A percentile compares a stretch with the other conserved stretches of the same genome.
phyloP scores from a whole-genome alignment of 2,797 vertebrate genomes.

The Onychomys arenicola region DNA sequence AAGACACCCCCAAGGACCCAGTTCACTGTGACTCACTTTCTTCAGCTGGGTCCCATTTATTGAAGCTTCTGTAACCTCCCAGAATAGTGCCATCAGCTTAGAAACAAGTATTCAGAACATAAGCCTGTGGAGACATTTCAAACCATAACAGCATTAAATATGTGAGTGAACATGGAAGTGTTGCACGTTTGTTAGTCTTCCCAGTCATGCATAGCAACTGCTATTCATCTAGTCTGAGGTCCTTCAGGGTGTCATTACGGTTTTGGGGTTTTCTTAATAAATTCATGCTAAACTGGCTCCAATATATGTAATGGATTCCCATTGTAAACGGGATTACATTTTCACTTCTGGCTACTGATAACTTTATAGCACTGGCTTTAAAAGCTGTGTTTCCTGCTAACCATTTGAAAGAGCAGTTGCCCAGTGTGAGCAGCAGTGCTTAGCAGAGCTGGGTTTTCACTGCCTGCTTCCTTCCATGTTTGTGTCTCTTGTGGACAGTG shows the following conservation, averaged over 20 bases:
- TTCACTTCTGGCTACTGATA: constrained; percentile 31
- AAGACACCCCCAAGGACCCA: neutral
- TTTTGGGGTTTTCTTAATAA: constrained; percentile 43
- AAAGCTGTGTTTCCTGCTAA: constrained; percentile 32
- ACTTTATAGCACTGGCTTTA: constrained; percentile 19
- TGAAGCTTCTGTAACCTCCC: neutral
- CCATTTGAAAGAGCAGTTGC: constrained; percentile 49
- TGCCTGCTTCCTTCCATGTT: constrained; percentile 56
- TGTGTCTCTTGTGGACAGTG: constrained; percentile 53
- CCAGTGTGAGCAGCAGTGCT: constrained; percentile 9
- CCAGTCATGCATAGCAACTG: neutral
- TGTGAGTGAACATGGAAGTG: neutral
- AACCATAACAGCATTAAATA: neutral
- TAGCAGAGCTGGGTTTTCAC: constrained; percentile 59
- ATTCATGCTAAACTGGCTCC: constrained; percentile 23
- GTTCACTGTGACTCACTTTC: neutral
- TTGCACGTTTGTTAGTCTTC: constrained; percentile 24
- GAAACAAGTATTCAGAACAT: neutral
- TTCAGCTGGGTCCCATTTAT: neutral
- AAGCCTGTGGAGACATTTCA: neutral
- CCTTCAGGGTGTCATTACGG: neutral
- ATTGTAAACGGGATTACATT: neutral
- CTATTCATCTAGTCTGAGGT: constrained; percentile 27
- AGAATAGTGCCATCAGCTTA: too few relatives aligned
- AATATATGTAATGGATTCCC: constrained; percentile 24